These are phyloP conservation scores for Heliconius ismenius DNA, from an alignment of 2,888 invertebrate genomes.

Conservation along the genomic window DNA sequence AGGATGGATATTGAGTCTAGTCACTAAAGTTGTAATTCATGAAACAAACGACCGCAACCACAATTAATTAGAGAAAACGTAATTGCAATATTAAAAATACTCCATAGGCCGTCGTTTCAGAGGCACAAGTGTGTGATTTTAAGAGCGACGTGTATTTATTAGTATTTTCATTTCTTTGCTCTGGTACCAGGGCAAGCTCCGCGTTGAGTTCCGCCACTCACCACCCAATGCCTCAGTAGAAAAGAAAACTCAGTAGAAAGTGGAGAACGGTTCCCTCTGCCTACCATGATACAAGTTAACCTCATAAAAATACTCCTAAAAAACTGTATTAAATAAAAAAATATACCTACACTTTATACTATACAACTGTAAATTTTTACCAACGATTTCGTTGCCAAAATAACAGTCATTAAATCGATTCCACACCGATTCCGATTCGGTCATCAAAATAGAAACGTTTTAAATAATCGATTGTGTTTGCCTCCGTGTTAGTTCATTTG, in stretches of 20 bases:
- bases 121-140: too few species aligned
- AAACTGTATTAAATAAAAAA: background rate
- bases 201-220: too few species aligned
- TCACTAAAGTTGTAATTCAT: background rate
- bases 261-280: too few species aligned
- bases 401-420: conserved; percentile 39
- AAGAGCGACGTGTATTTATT: too few species aligned
- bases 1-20: too few species aligned
- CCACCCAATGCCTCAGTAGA: too few species aligned
- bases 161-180: too few species aligned
- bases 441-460: conserved; percentile 54
- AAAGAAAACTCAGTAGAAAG: too few species aligned
- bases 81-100: background rate
- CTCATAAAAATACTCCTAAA: background rate
- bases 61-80: background rate
- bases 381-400: conserved; percentile 30
- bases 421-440: conserved; percentile 36
- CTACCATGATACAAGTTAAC: too few species aligned
- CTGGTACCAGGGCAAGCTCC: too few species aligned
- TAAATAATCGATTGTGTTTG: conserved; percentile 76
- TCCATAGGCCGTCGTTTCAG: too few species aligned
- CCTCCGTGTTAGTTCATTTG: conserved; percentile 74
- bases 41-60: background rate
- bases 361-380: conserved; percentile 23
- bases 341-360: background rate